Percentiles rank a stretch among this genome's conserved stretches.
phyloP scores from a whole-genome alignment of 2,888 invertebrate genomes.

The Hirtodrosophila confusa region DNA sequence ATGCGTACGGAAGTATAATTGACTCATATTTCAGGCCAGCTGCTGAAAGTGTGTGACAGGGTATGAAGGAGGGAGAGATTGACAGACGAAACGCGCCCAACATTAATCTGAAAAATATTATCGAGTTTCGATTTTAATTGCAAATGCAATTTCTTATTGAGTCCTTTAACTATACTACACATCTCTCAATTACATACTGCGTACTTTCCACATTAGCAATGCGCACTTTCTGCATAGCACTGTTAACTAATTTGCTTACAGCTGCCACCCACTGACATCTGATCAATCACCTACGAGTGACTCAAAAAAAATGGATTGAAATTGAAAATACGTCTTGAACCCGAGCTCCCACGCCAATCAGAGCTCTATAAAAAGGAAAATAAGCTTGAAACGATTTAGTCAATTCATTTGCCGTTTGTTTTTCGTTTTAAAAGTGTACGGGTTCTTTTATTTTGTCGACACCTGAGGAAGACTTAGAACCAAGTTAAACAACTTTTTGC shows the following conservation, averaged over 20 bases:
- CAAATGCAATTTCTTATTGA: slow-evolving; percentile 21
- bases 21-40: slow-evolving; percentile 72
- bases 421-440: no score
- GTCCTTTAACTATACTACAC: neutral
- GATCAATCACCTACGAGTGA: neutral
- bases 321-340: slow-evolving; percentile 3
- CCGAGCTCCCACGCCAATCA: slow-evolving; percentile 2
- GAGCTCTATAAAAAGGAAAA: neutral
- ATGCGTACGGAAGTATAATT: slow-evolving; percentile 76
- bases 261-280: neutral
- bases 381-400: no score
- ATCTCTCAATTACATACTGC: slow-evolving; percentile 28
- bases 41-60: slow-evolving; percentile 11
- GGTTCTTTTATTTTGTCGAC: no score
- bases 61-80: neutral
- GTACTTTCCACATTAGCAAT: neutral
- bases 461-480: no score
- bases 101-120: slow-evolving; percentile 26
- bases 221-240: slow-evolving; percentile 3
- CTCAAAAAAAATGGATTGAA: neutral
- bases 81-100: neutral
- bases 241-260: slow-evolving; percentile 16
- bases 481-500: no score
- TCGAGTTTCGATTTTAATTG: slow-evolving; percentile 50
- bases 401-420: no score